These are phyloP conservation scores for Bombus picipes DNA, from an alignment of 1,140 invertebrate species.

Conservation along the genomic window DNA sequence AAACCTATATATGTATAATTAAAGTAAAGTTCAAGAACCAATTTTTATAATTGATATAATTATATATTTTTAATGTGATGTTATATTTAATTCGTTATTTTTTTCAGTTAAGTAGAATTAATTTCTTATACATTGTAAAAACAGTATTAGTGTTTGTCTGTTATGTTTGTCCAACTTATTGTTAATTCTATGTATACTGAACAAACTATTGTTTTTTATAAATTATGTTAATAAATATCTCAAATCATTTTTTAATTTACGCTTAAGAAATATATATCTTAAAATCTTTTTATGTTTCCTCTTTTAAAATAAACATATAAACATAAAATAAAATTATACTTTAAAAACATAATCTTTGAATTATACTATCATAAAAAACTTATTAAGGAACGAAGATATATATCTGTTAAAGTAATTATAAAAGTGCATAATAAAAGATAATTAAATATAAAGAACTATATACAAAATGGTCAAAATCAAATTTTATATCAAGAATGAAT, in stretches of 20 bases:
- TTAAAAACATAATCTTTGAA: not conserved
- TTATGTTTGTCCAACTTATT: too few species aligned
- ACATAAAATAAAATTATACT: not conserved
- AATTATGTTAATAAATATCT: too few species aligned
- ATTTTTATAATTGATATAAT: not conserved
- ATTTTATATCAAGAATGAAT: not conserved
- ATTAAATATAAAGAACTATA: not conserved
- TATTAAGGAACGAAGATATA: not conserved
- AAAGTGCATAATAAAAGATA: not conserved
- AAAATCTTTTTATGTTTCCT: not conserved
- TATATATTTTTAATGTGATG: not conserved
- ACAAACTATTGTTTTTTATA: not conserved
- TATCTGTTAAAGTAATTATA: not conserved
- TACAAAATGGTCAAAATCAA: not conserved
- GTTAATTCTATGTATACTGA: not conserved
- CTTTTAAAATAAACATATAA: not conserved
- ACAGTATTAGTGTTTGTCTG: too few species aligned
- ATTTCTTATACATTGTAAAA: not conserved
- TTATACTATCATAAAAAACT: not conserved
- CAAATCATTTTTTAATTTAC: not conserved
- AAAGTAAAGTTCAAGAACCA: not conserved
- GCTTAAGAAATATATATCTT: not conserved
- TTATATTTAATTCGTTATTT: not conserved
- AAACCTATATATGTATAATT: not conserved
- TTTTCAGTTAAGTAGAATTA: not conserved